phyloP scores from a whole-genome alignment of 2,888 invertebrate species.

The Thalpophila matura region DNA sequence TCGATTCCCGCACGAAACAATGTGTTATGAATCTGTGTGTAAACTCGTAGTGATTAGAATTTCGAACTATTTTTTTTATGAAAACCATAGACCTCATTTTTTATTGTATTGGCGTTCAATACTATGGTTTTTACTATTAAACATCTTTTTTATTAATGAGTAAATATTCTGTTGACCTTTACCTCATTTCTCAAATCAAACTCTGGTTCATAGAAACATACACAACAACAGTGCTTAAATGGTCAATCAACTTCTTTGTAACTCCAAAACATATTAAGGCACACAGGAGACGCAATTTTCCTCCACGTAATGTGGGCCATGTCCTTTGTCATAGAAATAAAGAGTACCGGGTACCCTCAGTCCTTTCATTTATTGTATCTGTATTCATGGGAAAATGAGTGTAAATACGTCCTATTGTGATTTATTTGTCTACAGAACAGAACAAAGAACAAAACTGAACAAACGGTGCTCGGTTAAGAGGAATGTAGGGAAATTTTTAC shows the following conservation, averaged over 20 bases:
- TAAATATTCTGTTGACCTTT: background rate
- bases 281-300: conserved; percentile 49
- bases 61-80: too few relatives aligned
- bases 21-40: too few relatives aligned
- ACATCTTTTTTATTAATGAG: too few relatives aligned
- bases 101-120: too few relatives aligned
- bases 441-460: conserved; percentile 51
- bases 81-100: too few relatives aligned
- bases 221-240: conserved; percentile 31
- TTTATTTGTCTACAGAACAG: conserved; percentile 46
- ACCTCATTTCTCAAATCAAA: background rate
- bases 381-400: conserved; percentile 57
- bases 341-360: conserved; percentile 43
- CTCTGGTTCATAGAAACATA: background rate
- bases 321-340: conserved; percentile 50
- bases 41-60: too few relatives aligned
- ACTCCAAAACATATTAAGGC: conserved; percentile 20
- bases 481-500: conserved; percentile 26
- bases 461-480: conserved; percentile 27
- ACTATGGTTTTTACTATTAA: too few relatives aligned
- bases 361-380: conserved; percentile 56
- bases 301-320: conserved; percentile 27
- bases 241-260: conserved; percentile 26
- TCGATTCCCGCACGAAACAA: too few relatives aligned
- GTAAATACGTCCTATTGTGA: conserved; percentile 51